Conservation (phyloP, 2,888 invertebrate species). For the Heteromyza rotundicornis region DNA sequence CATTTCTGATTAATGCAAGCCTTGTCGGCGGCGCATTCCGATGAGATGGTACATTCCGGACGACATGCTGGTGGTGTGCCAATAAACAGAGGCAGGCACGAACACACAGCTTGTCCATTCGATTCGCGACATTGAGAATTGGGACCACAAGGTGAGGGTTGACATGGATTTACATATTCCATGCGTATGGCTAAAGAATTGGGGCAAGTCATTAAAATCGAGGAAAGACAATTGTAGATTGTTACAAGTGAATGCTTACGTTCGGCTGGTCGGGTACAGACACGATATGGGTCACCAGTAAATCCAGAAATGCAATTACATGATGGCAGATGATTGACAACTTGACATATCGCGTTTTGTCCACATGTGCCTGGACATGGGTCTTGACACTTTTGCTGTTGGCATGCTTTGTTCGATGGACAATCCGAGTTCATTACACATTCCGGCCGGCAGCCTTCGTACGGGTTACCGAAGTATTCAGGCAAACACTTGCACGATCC, state of each 20-base stretch:
- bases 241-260: constrained; percentile 64
- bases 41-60: constrained; percentile 79
- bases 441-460: constrained; percentile 77
- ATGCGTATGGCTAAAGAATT: constrained; percentile 49
- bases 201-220: constrained; percentile 18
- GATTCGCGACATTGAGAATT: constrained; percentile 76
- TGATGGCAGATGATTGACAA: constrained; percentile 74
- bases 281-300: constrained; percentile 76
- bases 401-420: constrained; percentile 73
- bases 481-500: constrained; percentile 75
- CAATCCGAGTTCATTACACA: constrained; percentile 78
- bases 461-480: constrained; percentile 79
- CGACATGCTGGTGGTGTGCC: constrained; percentile 79
- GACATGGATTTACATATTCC: constrained; percentile 67
- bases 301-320: constrained; percentile 75
- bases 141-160: constrained; percentile 76
- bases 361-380: constrained; percentile 83
- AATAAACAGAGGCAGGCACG: constrained; percentile 74
- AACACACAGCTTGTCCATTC: constrained; percentile 76
- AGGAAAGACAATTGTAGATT: too few relatives aligned
- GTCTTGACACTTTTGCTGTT: constrained; percentile 76
- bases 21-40: constrained; percentile 75
- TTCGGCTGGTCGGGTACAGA: constrained; percentile 65
- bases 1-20: constrained; percentile 82
- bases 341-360: constrained; percentile 75